Evolutionary conservation across 2,797 vertebrate species (phyloP), one percentile per base, ranked within the genome.

Genomic region (Thamnophis elegans): DNA sequence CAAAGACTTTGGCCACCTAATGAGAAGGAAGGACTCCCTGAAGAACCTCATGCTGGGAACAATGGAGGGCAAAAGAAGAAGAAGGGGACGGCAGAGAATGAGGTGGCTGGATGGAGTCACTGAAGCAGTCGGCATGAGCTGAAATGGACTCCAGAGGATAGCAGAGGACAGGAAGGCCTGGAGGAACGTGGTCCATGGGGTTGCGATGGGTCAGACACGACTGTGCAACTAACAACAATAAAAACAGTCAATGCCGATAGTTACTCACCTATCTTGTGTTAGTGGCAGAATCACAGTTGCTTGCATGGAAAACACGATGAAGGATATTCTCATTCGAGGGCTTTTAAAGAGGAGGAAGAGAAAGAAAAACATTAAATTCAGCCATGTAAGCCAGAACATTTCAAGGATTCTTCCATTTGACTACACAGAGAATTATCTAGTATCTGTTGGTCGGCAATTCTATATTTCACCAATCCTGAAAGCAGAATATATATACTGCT

Each of bases 301-400:
- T 95, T 95, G 95, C 59, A 97, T 97, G 18, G 99, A 99, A 97
- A 99, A 99, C 59, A 99, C 98, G 60, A 99, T 99, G 95, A 99
- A 99, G 0, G 99, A 99, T 47, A 99, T 96, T 95, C 98, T 98
- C 98, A 98, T 98, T 53, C 98, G 98, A 53, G 98, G 98, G 97
- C 99, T 99, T 97, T 87, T 96, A 94, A 95, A 94, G 85, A 95
- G 95, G 96, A 97, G 9, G 82, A 95, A 62, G 95, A 91, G 94
- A 96, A 96, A 92, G 94, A 96, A 96, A 93, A 94, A 93, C 65
- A 94, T 26, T 90, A 1, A 88, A 42, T 88, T 96, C 90, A 96
- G 93, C 85, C 54, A 93, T 88, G 93, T 94, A 26, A 89, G 53
- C 82, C 28, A 32, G 12, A 73, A 55, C n/a, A 36, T 28, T 58